These are phyloP conservation scores for Ptychodera flava DNA, from an alignment of 35 echinoderm and acorn worm genomes.

Conservation along the genomic window DNA sequence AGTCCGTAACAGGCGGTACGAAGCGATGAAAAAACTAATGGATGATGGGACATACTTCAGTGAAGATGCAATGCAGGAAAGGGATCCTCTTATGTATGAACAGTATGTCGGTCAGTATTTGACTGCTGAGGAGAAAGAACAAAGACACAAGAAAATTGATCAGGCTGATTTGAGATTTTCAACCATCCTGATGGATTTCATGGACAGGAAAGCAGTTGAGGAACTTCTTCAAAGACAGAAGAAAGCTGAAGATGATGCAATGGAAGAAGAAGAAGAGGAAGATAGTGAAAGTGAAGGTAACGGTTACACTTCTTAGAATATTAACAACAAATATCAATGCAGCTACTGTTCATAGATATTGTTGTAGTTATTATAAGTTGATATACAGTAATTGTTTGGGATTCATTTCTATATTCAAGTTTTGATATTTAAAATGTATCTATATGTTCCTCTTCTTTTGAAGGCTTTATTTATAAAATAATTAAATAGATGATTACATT, in stretches of 20 bases:
- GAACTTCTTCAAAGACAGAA: slow-evolving; percentile 39
- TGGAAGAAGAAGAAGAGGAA: slow-evolving; percentile 47
- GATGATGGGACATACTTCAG: slow-evolving; percentile 67
- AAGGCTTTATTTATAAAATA: too few relatives aligned
- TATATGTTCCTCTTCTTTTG: too few relatives aligned
- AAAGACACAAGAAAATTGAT: slow-evolving; percentile 39
- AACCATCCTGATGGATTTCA: slow-evolving; percentile 72
- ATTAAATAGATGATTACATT: too few relatives aligned
- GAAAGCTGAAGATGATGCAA: slow-evolving; percentile 28
- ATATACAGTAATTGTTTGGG: too few relatives aligned
- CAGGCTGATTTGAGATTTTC: slow-evolving; percentile 68
- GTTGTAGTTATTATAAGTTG: too few relatives aligned
- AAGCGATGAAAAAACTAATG: slow-evolving; percentile 77
- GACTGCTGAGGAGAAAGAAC: slow-evolving; percentile 61
- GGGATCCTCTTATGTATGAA: slow-evolving; percentile 88
- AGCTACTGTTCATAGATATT: too few relatives aligned
- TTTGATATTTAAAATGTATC: too few relatives aligned
- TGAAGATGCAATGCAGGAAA: slow-evolving; percentile 70
- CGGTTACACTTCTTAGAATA: too few relatives aligned
- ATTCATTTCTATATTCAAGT: too few relatives aligned
- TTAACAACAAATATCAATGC: too few relatives aligned
- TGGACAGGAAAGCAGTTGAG: slow-evolving; percentile 70
- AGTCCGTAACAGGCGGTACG: slow-evolving; percentile 71
- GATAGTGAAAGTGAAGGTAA: slow-evolving; percentile 21
- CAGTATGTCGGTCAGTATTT: slow-evolving; percentile 82